Base-by-base conservation (phyloP, 1,140 invertebrate genomes). In the Drosophila quadrilineata region DNA sequence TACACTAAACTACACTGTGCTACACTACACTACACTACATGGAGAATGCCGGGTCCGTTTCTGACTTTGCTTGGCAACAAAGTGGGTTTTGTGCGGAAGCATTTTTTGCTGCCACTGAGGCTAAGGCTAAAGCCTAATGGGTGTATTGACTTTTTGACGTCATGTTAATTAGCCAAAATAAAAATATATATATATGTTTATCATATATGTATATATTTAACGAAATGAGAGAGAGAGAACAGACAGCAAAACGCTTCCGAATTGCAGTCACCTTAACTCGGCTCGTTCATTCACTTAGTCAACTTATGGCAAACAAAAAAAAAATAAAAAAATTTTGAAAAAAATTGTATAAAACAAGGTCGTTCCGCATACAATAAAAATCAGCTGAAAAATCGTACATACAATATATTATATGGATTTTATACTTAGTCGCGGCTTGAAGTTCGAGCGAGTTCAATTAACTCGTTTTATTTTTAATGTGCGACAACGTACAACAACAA, bases 391-490 rank as follows among this genome's bases (percentile, higher is more conserved):
- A 43, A 35, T 6, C n/a, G 8, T 14, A 35, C 3, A 12, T 33
- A 33, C 14, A 33, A 8, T 31, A 31, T 12, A 1, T 3, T 5
- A 33, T 33, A 5, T 33, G 14, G 3, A 14, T 6, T 48, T 6
- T 29, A 31, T 17, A 21, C n/a, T 48, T 16, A 9, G n/a, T 14
- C 19, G 36, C n/a, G 24, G n/a, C 9, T 35, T 12, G n/a, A 28
- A 57, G 77, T 82, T 82, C 77, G 80, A 66, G 68, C 17, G 80
- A 71, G 79, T 85, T 85, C 79, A 85, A 79, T 85, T 85, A 77
- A 76, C 77, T 77, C 62, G 46, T 28, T 64, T 57, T 14, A 21
- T 48, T 14, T 36, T 19, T 52, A 9, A 57, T 35, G 19, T 50
- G n/a, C 33, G 50, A 36, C 48, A 41, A 28, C 26, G 26, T 28